These are phyloP conservation scores for Drosophila sordidapex DNA, from an alignment of 2,888 invertebrate species.

Conservation along the genomic window DNA sequence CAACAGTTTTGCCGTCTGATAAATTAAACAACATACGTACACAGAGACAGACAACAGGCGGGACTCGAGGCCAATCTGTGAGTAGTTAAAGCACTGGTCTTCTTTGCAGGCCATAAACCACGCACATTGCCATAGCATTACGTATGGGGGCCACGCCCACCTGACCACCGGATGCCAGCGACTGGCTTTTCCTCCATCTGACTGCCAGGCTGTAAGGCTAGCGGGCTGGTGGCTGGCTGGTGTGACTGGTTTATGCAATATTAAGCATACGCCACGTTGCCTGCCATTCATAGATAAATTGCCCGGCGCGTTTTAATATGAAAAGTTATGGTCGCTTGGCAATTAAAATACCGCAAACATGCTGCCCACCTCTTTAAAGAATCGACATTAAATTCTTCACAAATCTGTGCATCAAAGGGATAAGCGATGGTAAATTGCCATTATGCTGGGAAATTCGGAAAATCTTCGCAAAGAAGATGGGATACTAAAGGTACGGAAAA, in stretches of 20 bases:
- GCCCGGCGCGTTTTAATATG: slow-evolving; percentile 66
- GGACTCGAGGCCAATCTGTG: slow-evolving; percentile 44
- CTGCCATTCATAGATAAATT: slow-evolving; percentile 75
- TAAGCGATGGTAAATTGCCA: slow-evolving; percentile 11
- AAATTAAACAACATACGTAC: slow-evolving; percentile 68
- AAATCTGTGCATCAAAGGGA: slow-evolving; percentile 14
- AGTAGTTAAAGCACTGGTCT: slow-evolving; percentile 60
- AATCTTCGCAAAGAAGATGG: not conserved
- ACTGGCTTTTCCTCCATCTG: not conserved
- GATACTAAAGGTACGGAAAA: not conserved
- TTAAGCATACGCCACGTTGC: slow-evolving; percentile 71
- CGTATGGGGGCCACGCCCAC: slow-evolving; percentile 32
- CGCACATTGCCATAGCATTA: slow-evolving; percentile 19
- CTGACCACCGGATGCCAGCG: slow-evolving; percentile 48
- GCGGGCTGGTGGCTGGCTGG: slow-evolving; percentile 6
- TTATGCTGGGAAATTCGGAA: not conserved
- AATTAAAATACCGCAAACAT: slow-evolving; percentile 56
- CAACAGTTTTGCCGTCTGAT: slow-evolving; percentile 73
- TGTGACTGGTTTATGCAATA: slow-evolving; percentile 66
- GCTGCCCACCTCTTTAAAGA: slow-evolving; percentile 18
- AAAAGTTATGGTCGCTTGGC: slow-evolving; percentile 64
- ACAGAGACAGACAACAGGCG: slow-evolving; percentile 18
- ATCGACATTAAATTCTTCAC: slow-evolving; percentile 1
- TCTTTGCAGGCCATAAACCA: slow-evolving; percentile 69
- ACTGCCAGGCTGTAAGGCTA: not conserved